Evolutionary conservation across 2,888 invertebrate genomes (phyloP).

Genomic region (Ryuthela nishihirai): DNA sequence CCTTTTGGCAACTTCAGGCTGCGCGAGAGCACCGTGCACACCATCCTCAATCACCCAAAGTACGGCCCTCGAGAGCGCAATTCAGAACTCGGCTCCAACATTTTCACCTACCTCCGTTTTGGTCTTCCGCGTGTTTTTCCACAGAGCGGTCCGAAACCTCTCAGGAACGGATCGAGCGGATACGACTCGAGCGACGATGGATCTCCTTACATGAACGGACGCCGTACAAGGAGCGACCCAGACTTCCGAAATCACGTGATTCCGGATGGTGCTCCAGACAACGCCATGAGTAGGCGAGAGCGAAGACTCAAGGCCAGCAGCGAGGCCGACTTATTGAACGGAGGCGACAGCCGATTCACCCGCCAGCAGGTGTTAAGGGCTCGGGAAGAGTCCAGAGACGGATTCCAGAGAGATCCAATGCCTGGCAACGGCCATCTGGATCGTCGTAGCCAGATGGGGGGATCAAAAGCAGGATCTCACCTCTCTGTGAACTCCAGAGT

Average conservation of each 20-base stretch:
- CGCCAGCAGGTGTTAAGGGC: constrained; percentile 25
- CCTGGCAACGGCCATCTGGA: constrained; percentile 24
- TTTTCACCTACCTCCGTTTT: constrained; percentile 91
- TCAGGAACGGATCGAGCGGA: constrained; percentile 78
- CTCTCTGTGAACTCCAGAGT: constrained; percentile 36
- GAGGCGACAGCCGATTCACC: neutral
- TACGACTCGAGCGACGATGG: constrained; percentile 81
- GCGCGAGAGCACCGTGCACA: constrained; percentile 87
- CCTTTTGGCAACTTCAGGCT: constrained; percentile 79
- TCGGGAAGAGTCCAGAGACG: constrained; percentile 21
- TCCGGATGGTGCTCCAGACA: constrained; percentile 45
- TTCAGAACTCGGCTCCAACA: constrained; percentile 75
- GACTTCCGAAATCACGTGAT: constrained; percentile 70
- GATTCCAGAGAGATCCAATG: constrained; percentile 32
- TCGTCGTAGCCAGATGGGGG: neutral
- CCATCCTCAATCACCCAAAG: constrained; percentile 80
- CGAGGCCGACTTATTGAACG: constrained; percentile 73
- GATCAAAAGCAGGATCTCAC: constrained; percentile 37
- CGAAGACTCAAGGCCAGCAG: constrained; percentile 61
- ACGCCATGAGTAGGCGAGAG: neutral
- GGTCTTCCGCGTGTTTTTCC: constrained; percentile 88
- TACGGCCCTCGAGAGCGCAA: constrained; percentile 68
- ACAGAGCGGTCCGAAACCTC: constrained; percentile 48
- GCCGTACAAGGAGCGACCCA: constrained; percentile 72
- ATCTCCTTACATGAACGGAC: constrained; percentile 36